Evolutionary conservation across 2,888 invertebrate species (phyloP), one percentile per base, ranked within the genome.

Genomic region (Fragum whitleyi): DNA sequence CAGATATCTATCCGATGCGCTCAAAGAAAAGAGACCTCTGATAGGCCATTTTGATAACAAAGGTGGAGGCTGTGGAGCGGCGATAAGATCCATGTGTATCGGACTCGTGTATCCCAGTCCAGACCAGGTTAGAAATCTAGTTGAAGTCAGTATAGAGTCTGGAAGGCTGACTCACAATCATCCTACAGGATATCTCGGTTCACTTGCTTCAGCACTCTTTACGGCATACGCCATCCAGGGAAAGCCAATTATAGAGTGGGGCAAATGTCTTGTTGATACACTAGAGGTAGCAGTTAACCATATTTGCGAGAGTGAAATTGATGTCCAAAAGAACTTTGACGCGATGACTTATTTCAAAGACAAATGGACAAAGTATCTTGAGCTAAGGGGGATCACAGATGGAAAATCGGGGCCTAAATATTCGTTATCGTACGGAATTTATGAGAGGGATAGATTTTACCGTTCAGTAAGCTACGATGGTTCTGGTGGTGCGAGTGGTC

Each of bases 101-200:
- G 93, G 93, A 14, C 87, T 92, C 16, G 81, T 90, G 14, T 92
- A 90, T 77, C 88, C 89, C 0, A 89, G 88, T 51, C 80, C 85
- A 23, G 87, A 87, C 14, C 81, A 92, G 1, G 47, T 91, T 29
- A 86, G 89, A 61, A 86, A 91, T 21, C 79, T 93, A 75, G 90
- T 93, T 51, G 86, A 82, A 23, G 89, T 91, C 61, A 89, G 90
- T 74, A 79, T 92, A 6, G 93, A 93, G 83, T 83, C 89, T 65
- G 92, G 92, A 0, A 83, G 93, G 29, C 90, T 93, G 90, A 91
- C 92, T n/a, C 93, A 93, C 81, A 88, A 92, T 71, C 88, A 92
- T 68, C 92, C 92, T 0, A 89, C 88, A 19, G 93, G 92, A 9
- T 92, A 90, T 80, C 87, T 93, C n/a, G 92, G 93, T 19, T 77